Base-by-base conservation (phyloP, 2,797 vertebrate species). In the Bufotes viridis region DNA sequence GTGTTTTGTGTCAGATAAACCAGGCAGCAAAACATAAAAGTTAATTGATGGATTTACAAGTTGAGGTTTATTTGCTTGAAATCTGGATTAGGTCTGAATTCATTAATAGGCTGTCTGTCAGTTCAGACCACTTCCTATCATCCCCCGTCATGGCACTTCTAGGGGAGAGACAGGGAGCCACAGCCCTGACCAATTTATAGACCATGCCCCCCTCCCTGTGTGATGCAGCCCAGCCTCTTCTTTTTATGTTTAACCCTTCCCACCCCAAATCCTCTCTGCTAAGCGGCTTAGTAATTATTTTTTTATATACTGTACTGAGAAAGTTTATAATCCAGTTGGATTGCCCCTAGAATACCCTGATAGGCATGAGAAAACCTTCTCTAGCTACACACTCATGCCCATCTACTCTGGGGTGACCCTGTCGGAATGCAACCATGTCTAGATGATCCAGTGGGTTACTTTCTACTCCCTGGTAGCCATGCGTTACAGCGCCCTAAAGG, bases 21-120 rank as follows among this genome's bases (percentile, higher is more conserved):
- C 88, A 82, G 80, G 85, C 84, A 87, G 72, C 84, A 57, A 87
- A 72, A 81, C 82, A 89, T 89, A 87, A 89, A 89, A 89, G 53
- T 87, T 89, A 89, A 89, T 89, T 89, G 88, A 87, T 76, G 85
- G 88, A 89, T 89, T 89, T 89, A 89, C 88, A 87, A 84, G 88
- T 87, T 72, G 61, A 83, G 85, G 51, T 87, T 89, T 89, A 89
- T 89, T 87, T 87, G 88, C 79, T 83, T 82, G 24, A 78, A 87
- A 87, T 87, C 88, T 89, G 88, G 88, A 86, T 89, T 89, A 87
- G 81, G 80, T 83, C 84, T 89, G 74, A 87, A 84, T n/a, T 85
- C 75, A 78, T 89, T 89, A 89, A 89, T 89, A 87, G 78, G 88
- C 85, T 89, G 88, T 84, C 85, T 87, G 88, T 65, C 42, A 83